A percentile compares a stretch with the other conserved stretches of the same genome.
Conservation (phyloP, 2,888 invertebrate genomes). For the Drosophila setosimentum region DNA sequence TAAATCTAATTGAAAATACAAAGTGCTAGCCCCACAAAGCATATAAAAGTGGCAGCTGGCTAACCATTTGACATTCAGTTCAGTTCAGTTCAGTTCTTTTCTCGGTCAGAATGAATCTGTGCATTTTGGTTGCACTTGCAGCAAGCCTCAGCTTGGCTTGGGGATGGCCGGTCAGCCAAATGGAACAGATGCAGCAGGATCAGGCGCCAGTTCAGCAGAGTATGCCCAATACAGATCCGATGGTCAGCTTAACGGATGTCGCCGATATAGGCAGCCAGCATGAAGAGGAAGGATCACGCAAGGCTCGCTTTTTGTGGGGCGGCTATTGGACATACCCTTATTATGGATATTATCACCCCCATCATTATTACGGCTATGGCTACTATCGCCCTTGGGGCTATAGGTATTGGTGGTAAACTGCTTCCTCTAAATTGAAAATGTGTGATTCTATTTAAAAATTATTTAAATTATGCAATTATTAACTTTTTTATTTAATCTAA, state of each 20-base stretch:
- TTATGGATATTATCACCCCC: conserved; percentile 1
- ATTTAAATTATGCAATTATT: not conserved
- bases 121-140: conserved; percentile 22
- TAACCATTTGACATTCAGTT: not conserved
- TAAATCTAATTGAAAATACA: conserved; percentile 39
- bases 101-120: conserved; percentile 42
- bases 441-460: not conserved
- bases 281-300: conserved; percentile 39
- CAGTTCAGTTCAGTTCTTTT: conserved; percentile 26
- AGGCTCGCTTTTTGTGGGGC: conserved; percentile 46
- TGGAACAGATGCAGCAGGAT: conserved; percentile 9
- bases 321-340: conserved; percentile 16
- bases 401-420: conserved; percentile 40
- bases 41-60: conserved; percentile 50
- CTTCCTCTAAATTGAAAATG: not conserved
- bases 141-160: conserved; percentile 7
- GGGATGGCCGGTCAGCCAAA: conserved; percentile 24
- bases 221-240: not conserved
- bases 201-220: not conserved
- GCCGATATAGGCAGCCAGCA: conserved; percentile 58
- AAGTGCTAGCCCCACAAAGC: conserved; percentile 18
- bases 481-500: not conserved
- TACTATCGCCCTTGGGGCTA: conserved; percentile 44
- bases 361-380: conserved; percentile 8
- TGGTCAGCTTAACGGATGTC: conserved; percentile 42